phyloP scores from a whole-genome alignment of 92 coral and sea anemone genomes.

The Porites divaricata region DNA sequence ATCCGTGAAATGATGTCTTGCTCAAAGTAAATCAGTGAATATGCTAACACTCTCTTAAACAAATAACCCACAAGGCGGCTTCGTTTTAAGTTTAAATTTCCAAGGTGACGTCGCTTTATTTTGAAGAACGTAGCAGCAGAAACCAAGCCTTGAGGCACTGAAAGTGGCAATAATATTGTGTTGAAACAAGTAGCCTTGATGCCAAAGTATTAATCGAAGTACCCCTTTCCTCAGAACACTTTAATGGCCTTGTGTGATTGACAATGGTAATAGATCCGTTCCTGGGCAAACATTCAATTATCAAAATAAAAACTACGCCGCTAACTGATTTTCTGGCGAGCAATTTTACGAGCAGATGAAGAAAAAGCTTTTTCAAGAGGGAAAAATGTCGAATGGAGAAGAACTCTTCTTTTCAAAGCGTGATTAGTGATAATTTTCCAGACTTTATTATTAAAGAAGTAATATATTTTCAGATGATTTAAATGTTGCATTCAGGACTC shows the following conservation, averaged over 20 bases:
- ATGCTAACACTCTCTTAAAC: slow-evolving; percentile 38
- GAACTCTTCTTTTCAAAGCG: slow-evolving; percentile 43
- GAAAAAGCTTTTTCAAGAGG: background rate
- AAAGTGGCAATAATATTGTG: slow-evolving; percentile 13
- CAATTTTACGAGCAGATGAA: slow-evolving; percentile 36
- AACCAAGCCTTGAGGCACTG: background rate
- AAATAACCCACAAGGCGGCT: slow-evolving; percentile 48
- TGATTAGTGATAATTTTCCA: slow-evolving; percentile 38
- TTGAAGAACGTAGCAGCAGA: slow-evolving; percentile 28
- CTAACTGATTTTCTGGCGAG: slow-evolving; percentile 46
- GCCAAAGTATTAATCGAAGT: slow-evolving; percentile 23
- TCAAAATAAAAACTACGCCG: slow-evolving; percentile 66
- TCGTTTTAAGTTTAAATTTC: slow-evolving; percentile 32
- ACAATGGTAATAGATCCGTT: slow-evolving; percentile 88
- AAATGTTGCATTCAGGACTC: slow-evolving; percentile 64
- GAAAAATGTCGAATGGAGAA: slow-evolving; percentile 14
- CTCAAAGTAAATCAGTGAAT: slow-evolving; percentile 27
- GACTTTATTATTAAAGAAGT: slow-evolving; percentile 33
- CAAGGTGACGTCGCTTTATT: slow-evolving; percentile 44
- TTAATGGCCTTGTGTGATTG: slow-evolving; percentile 84
- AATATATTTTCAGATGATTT: slow-evolving; percentile 60
- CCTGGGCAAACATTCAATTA: slow-evolving; percentile 89
- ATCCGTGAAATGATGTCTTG: slow-evolving; percentile 11
- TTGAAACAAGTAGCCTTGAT: background rate
- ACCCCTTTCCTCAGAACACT: slow-evolving; percentile 63